A percentile compares a stretch with the other conserved stretches of the same genome.
These are phyloP conservation scores for Ophraella communa DNA, from an alignment of 2,888 invertebrate species.

Conservation along the genomic window DNA sequence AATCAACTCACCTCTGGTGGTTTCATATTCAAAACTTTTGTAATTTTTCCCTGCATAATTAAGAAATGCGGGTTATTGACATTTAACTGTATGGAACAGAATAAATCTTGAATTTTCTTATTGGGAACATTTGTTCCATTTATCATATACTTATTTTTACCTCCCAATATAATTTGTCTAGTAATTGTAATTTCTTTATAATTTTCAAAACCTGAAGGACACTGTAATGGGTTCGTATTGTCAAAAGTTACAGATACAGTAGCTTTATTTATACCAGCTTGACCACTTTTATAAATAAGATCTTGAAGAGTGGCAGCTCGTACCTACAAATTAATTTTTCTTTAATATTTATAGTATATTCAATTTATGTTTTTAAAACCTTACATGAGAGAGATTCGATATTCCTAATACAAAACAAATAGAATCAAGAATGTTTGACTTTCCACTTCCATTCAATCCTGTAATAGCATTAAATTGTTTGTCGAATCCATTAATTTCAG, in stretches of 20 bases:
- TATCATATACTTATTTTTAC: slow-evolving; percentile 90
- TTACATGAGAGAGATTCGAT: slow-evolving; percentile 87
- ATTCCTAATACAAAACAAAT: slow-evolving; percentile 98
- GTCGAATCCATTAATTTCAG: slow-evolving; percentile 92
- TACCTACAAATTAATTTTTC: slow-evolving; percentile 68
- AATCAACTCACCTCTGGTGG: slow-evolving; percentile 79
- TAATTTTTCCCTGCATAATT: slow-evolving; percentile 99
- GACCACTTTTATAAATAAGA: slow-evolving; percentile 96
- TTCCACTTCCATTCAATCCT: slow-evolving; percentile 96
- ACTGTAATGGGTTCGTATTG: slow-evolving; percentile 79
- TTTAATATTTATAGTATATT: not conserved
- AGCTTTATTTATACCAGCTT: slow-evolving; percentile 94
- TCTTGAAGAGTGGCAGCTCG: slow-evolving; percentile 90
- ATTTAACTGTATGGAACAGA: slow-evolving; percentile 95
- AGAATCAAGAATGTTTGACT: slow-evolving; percentile 96
- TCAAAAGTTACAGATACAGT: slow-evolving; percentile 96
- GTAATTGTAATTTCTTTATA: slow-evolving; percentile 91
- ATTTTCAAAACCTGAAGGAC: slow-evolving; percentile 91
- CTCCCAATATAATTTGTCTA: slow-evolving; percentile 87
- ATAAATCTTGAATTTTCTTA: slow-evolving; percentile 90
- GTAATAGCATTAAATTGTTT: slow-evolving; percentile 97
- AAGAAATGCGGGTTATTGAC: slow-evolving; percentile 99
- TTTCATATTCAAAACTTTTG: slow-evolving; percentile 99
- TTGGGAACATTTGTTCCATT: slow-evolving; percentile 92
- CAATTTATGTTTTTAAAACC: slow-evolving; percentile 37